Evolutionary conservation across 2,797 vertebrate species (phyloP), one percentile per base, ranked within the genome.

Genomic region (Tinamus major): DNA sequence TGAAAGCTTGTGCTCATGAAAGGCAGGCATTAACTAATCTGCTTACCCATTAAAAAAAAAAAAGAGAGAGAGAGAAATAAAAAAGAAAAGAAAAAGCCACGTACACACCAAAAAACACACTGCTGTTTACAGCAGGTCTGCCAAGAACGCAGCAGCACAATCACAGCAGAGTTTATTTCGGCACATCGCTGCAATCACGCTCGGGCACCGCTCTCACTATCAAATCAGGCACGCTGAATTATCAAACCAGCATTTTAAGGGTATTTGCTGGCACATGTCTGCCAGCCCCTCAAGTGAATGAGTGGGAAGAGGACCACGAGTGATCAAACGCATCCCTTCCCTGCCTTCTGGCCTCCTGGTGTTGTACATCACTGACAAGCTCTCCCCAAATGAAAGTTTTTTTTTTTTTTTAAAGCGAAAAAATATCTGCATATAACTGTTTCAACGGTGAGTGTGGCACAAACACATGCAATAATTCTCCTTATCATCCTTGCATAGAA

Each of bases 21-120:
- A 94, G 79, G 80, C 75, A 94, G 62, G 88, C 63, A 75, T 94
- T 79, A 94, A 94, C 89, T 95, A 92, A 95, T 92, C 95, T 95
- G 72, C 86, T 95, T 92, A 85, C 55, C 68, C 79, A 3, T 46
- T 24, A 49, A 76, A 4, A 2, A 8, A 3, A 41, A 33, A 31
- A 31, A 18, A 31, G 10, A 35, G 35, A 39, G 39, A 13, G 39
- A 39, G 39, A 44, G 41, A 42, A 44, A 44, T 35, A 35, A 7
- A 44, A 44, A 44, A 17, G 17, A 44, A 27, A 85, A 79, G 53
- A 7, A 44, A 27, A 85, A 79, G 53, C 87, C 65, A 49, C 46
- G 46, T 79, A 76, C 65, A 85, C 53, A 94, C 90, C 75, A 49
- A 93, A 89, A 95, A 90, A 61, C 69, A 62, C 58, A 70, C 74